Base-by-base conservation (phyloP, 2,888 invertebrate genomes). In the Chironomus riparius region DNA sequence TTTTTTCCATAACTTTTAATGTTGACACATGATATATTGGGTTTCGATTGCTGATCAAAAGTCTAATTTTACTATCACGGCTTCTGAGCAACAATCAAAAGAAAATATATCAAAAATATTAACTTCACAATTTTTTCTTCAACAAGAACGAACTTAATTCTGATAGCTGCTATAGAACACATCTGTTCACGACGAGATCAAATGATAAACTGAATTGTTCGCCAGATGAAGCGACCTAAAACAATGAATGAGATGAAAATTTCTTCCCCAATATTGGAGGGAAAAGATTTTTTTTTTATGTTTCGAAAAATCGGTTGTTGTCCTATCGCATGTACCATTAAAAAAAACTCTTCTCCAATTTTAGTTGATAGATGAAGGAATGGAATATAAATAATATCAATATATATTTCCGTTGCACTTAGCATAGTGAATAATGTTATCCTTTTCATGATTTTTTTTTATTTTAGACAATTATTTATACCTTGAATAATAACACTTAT, bases 21-120 rank as follows among this genome's bases (percentile, higher is more conserved):
- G 73, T 13, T 47, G 73, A 22, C 21, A 12, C 22, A 68, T 68
- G 74, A 74, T 68, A 65, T 48, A 74, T 74, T 74, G 48, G 74
- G 48, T 47, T 74, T 68, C 47, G 74, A 74, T 74, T 74, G 61
- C 62, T 74, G 68, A 24, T 48, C 50, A 74, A 68, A 68, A 74
- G 74, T 38, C 74, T 47, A 48, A 7, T 74, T 47, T 28, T 50
- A 18, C 13, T 68, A 28, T 65, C 68, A 68, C 74, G 74, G 74
- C 74, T 74, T 74, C 74, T 74, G 74, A 74, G 74, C 74, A 74
- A 74, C 74, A 74, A 74, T 74, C 74, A 74, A 74, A 74, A 74
- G 68, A 68, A 47, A 65, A 74, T 74, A 68, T 62, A 74, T 74
- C 74, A 74, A 47, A 50, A 65, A 24, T 28, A 50, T 7, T 3